Conservation (phyloP, 2,888 invertebrate genomes). For the Eurytoma californica region DNA sequence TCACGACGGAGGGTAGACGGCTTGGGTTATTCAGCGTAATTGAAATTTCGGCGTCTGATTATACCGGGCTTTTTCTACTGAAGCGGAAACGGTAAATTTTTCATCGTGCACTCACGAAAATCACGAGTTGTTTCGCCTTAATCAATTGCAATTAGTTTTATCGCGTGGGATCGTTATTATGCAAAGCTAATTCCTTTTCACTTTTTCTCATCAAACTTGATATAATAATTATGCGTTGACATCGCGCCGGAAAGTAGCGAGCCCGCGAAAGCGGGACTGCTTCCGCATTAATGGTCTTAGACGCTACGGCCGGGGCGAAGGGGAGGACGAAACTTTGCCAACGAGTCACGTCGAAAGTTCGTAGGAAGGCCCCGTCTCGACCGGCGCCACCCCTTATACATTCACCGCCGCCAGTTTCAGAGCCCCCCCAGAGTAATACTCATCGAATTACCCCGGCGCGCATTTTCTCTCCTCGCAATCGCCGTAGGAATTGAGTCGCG, state of each 20-base stretch:
- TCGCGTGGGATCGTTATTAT: too few species aligned
- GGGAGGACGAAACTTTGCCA: constrained; percentile 56
- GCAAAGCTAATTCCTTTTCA: too few species aligned
- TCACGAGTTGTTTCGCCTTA: not conserved
- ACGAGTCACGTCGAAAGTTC: constrained; percentile 60
- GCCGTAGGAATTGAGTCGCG: constrained; percentile 65
- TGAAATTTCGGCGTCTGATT: not conserved
- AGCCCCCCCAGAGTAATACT: constrained; percentile 66
- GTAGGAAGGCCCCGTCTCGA: constrained; percentile 55
- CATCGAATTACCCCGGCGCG: constrained; percentile 66
- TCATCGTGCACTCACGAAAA: not conserved
- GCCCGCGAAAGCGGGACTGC: constrained; percentile 14
- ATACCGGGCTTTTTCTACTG: constrained; percentile 1
- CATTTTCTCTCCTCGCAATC: constrained; percentile 59
- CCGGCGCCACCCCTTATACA: constrained; percentile 48
- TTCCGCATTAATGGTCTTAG: constrained; percentile 43
- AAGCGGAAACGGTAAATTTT: not conserved
- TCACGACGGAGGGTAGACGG: too few species aligned
- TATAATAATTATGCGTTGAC: not conserved
- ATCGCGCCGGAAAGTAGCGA: constrained; percentile 7
- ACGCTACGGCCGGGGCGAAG: not conserved
- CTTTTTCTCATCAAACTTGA: not conserved
- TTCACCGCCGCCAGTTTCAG: constrained; percentile 57
- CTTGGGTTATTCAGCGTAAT: not conserved
- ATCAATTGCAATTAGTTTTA: not conserved